These are phyloP conservation scores for Glaucopsyche alexis DNA, from an alignment of 2,888 invertebrate genomes.

Conservation along the genomic window DNA sequence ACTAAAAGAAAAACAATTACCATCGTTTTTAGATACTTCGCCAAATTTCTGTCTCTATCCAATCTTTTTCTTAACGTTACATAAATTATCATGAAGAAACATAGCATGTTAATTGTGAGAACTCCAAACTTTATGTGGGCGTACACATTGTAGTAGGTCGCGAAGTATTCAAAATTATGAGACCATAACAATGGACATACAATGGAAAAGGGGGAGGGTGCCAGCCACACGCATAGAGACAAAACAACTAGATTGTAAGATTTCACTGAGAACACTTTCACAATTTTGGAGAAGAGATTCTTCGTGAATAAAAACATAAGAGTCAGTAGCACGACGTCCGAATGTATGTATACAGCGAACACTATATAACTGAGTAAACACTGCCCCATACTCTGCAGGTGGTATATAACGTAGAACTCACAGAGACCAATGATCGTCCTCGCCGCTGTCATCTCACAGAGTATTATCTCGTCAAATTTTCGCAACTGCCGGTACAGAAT, in stretches of 20 bases:
- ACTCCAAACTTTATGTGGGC: slow-evolving; percentile 52
- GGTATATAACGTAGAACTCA: slow-evolving; percentile 46
- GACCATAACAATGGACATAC: slow-evolving; percentile 43
- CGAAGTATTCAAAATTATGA: slow-evolving; percentile 38
- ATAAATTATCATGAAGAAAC: slow-evolving; percentile 54
- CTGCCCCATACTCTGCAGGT: slow-evolving; percentile 6
- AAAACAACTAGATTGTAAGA: slow-evolving; percentile 44
- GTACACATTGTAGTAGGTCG: slow-evolving; percentile 45
- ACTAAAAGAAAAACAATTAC: slow-evolving; percentile 53
- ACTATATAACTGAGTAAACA: slow-evolving; percentile 36
- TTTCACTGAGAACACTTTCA: slow-evolving; percentile 50
- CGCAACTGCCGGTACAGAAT: slow-evolving; percentile 48
- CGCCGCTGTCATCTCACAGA: slow-evolving; percentile 54
- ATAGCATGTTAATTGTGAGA: slow-evolving; percentile 49
- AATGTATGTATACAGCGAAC: slow-evolving; percentile 49
- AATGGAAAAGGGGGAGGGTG: slow-evolving; percentile 50
- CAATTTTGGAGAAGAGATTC: slow-evolving; percentile 60
- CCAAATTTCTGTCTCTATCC: slow-evolving; percentile 40
- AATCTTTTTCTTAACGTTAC: slow-evolving; percentile 44
- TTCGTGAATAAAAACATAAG: slow-evolving; percentile 64
- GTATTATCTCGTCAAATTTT: slow-evolving; percentile 57
- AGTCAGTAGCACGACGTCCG: slow-evolving; percentile 52
- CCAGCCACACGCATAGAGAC: slow-evolving; percentile 48
- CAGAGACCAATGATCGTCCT: slow-evolving; percentile 50
- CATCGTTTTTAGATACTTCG: slow-evolving; percentile 44